Base-by-base conservation (phyloP, 2,797 vertebrate genomes). In the Emys orbicularis region DNA sequence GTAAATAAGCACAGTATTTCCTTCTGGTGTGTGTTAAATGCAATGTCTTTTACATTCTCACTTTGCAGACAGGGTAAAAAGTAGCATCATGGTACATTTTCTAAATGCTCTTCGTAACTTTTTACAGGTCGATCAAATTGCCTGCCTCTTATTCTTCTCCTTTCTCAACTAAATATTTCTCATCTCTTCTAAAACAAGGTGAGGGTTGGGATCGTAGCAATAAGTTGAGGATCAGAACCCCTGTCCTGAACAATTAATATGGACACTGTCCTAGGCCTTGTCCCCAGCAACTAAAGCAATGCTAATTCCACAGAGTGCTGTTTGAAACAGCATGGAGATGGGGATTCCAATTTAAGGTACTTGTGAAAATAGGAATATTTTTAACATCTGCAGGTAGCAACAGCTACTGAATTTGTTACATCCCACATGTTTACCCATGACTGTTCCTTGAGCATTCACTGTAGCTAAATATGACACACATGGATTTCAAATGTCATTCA, bases 71-170 rank as follows among this genome's bases (percentile, higher is more conserved):
- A 74, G 81, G 37, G 74, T 89, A 53, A 88, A 49, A 88, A 90
- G 76, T 31, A 86, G 85, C 92, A 92, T 86, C 91, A 56, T 91
- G 89, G 85, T 49, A 77, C 65, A 74, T 18, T 95, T 92, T 94
- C 91, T 86, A 8, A 82, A 52, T 57, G 80, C 86, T 79, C 61
- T 91, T 83, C 27, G 54, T 27, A 83, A 65, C 72, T 87, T 50
- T 54, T 10, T 37, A 37, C n/a, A 9, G 37, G 34, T 68, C 65
- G 59, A 13, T 59, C 57, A 59, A 59, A 59, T 31, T 19, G 8
- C 19, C 65, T 19, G 8, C 19, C 65, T 21, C 18, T 19, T 37
- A 72, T 72, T 72, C 68, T 41, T 72, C 68, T 72, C 37, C 23
- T 72, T 41, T 21, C 68, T 72, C 11, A 72, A 19, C 12, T 41